Conservation (phyloP, 2,797 vertebrate genomes). For the Scarus forsteni region DNA sequence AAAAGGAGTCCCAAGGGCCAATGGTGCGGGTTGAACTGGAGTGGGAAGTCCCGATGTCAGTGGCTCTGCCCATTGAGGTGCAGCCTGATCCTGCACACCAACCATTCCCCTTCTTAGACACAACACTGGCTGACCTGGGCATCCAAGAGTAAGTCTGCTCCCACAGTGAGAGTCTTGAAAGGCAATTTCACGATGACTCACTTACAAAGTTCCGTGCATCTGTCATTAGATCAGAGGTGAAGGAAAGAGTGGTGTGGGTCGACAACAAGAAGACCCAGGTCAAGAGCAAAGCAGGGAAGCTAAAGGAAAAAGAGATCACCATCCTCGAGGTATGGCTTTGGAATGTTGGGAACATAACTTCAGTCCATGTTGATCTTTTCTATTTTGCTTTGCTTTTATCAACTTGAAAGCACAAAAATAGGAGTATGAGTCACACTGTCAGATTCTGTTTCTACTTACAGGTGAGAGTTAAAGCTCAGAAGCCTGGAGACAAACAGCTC, state of each 20-base stretch:
- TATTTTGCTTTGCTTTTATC: background rate
- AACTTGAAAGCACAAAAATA: too few species aligned
- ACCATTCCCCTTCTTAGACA: conserved; percentile 83
- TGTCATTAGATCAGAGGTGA: conserved; percentile 81
- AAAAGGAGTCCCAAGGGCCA: conserved; percentile 3
- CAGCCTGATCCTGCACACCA: conserved; percentile 60
- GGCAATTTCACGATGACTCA: background rate
- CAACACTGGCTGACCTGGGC: conserved; percentile 82
- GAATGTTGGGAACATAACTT: background rate
- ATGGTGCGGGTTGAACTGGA: conserved; percentile 66
- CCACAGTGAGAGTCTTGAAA: background rate
- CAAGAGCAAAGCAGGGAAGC: conserved; percentile 81
- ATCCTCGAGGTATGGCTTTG: conserved; percentile 73
- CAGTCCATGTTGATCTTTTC: too few species aligned
- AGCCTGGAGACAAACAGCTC: conserved; percentile 76
- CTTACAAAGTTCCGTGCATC: background rate
- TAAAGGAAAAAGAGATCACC: conserved; percentile 85
- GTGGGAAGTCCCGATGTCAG: conserved; percentile 79
- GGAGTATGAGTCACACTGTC: background rate
- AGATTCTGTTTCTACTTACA: conserved; percentile 19
- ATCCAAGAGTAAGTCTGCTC: conserved; percentile 82
- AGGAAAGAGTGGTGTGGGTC: conserved; percentile 85
- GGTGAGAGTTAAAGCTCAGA: conserved; percentile 85
- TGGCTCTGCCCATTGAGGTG: conserved; percentile 80
- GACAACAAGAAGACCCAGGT: conserved; percentile 84